Evolutionary conservation across 2,888 invertebrate genomes (phyloP).

Genomic region (Oegoconia quadripuncta): DNA sequence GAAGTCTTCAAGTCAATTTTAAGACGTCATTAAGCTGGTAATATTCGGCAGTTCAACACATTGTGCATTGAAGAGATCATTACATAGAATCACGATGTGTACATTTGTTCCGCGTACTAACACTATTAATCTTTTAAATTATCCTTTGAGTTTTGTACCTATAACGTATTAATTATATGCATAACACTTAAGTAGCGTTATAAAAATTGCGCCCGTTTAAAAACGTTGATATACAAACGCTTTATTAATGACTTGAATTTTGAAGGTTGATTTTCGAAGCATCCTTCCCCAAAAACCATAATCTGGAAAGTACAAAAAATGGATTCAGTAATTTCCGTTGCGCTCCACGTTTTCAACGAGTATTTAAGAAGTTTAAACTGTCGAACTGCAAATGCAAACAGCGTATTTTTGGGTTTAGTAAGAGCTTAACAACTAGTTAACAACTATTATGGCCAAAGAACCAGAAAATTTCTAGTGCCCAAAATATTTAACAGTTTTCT

Average conservation of each 20-base stretch:
- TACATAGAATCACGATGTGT: conserved; percentile 61
- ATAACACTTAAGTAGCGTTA: conserved; percentile 6
- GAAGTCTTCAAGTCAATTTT: conserved; percentile 56
- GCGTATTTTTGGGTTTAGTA: no score
- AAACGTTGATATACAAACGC: no score
- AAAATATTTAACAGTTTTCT: no score
- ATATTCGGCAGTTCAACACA: conserved; percentile 48
- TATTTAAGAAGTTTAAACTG: no score
- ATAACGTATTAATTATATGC: conserved; percentile 15
- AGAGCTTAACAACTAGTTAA: no score
- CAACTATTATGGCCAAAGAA: no score
- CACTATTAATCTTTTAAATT: conserved; percentile 58
- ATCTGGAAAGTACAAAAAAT: no score
- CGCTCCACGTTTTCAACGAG: no score
- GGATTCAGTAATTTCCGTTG: no score
- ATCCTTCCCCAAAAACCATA: background rate
- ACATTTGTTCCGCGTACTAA: conserved; percentile 57
- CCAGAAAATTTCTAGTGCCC: no score
- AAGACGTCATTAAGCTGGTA: conserved; percentile 46
- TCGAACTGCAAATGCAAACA: no score
- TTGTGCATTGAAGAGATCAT: conserved; percentile 56
- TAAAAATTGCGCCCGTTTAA: conserved; percentile 7
- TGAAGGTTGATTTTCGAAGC: background rate
- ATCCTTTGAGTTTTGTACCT: conserved; percentile 31
- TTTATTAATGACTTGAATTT: no score